Evolutionary conservation across 2,797 vertebrate species (phyloP).

Genomic region (Pogonophryne albipinna): DNA sequence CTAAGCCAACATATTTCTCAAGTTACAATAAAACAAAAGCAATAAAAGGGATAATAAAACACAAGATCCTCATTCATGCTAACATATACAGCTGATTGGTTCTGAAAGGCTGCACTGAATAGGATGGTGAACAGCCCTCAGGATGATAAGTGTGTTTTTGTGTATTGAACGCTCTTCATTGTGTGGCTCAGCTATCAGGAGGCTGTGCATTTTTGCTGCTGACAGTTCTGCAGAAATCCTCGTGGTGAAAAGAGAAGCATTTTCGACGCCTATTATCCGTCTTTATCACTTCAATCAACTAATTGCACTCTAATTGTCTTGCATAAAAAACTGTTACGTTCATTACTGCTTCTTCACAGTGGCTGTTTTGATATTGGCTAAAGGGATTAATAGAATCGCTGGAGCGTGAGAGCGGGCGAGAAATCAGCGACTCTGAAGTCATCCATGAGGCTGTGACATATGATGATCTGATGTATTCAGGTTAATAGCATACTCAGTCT

Average conservation of each 20-base stretch:
- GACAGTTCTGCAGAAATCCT: slow-evolving; percentile 75
- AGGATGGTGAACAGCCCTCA: slow-evolving; percentile 57
- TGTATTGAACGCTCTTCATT: slow-evolving; percentile 57
- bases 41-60: slow-evolving; percentile 23
- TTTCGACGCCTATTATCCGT: slow-evolving; percentile 71
- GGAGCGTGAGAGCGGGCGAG: slow-evolving; percentile 72
- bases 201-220: slow-evolving; percentile 62
- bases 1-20: background rate
- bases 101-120: slow-evolving; percentile 61
- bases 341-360: slow-evolving; percentile 77
- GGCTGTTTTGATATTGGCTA: slow-evolving; percentile 78
- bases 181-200: slow-evolving; percentile 72
- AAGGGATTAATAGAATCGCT: slow-evolving; percentile 76
- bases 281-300: slow-evolving; percentile 80
- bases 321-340: slow-evolving; percentile 74
- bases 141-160: slow-evolving; percentile 44
- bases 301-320: slow-evolving; percentile 77
- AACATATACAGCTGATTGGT: slow-evolving; percentile 77
- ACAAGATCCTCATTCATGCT: slow-evolving; percentile 86
- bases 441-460: slow-evolving; percentile 66
- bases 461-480: slow-evolving; percentile 63
- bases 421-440: slow-evolving; percentile 73
- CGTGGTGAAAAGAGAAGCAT: slow-evolving; percentile 69
- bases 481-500: slow-evolving; percentile 62
- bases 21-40: slow-evolving; percentile 35